Conservation (phyloP, 1,140 invertebrate species). For the Anthonomus grandis region DNA sequence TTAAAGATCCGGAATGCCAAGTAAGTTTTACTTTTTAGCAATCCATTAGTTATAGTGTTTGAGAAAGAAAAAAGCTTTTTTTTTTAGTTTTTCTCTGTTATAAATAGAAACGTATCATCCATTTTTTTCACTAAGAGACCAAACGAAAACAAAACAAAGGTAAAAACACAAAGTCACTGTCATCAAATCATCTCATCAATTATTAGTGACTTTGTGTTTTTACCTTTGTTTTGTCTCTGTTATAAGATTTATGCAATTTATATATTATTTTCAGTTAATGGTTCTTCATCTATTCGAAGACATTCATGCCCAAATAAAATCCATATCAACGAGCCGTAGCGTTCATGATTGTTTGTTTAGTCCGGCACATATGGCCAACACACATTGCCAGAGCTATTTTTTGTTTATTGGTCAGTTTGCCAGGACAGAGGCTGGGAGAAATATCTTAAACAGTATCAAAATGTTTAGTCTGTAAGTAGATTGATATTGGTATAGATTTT, state of each 20-base stretch:
- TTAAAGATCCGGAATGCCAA: constrained; percentile 51
- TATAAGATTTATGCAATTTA: too few relatives aligned
- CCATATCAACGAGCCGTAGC: constrained; percentile 68
- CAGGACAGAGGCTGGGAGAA: constrained; percentile 67
- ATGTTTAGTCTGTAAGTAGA: constrained; percentile 69
- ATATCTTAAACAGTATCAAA: constrained; percentile 71
- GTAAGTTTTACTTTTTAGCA: background rate
- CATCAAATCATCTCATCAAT: too few relatives aligned
- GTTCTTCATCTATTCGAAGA: constrained; percentile 79
- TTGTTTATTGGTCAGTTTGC: constrained; percentile 86
- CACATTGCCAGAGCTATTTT: constrained; percentile 91
- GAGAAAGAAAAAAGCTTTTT: background rate
- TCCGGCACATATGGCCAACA: constrained; percentile 80
- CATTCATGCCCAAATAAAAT: constrained; percentile 70
- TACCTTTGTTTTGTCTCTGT: too few relatives aligned
- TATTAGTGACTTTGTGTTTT: too few relatives aligned
- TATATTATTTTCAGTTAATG: constrained; percentile 37
- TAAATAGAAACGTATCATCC: too few relatives aligned
- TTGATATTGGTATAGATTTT: background rate
- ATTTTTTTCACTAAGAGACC: too few relatives aligned
- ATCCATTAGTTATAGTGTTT: background rate
- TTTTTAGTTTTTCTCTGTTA: background rate
- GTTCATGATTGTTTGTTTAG: constrained; percentile 87
- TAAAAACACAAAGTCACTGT: too few relatives aligned
- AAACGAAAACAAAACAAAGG: too few relatives aligned